Evolutionary conservation across 2,888 invertebrate genomes (phyloP).

Genomic region (Frankliniella fusca): DNA sequence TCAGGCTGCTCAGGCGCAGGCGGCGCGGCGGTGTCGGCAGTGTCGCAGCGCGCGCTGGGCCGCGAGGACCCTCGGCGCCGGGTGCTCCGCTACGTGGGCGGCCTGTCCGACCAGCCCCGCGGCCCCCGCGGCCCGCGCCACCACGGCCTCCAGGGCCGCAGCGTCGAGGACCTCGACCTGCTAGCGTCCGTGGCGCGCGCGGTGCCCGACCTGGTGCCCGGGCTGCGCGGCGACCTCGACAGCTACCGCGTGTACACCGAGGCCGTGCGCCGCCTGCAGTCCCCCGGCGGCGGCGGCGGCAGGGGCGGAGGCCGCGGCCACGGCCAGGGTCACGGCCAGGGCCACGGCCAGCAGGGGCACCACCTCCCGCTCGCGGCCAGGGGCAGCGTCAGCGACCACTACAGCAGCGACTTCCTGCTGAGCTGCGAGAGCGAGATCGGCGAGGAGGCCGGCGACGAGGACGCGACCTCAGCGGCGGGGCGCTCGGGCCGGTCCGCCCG

Average conservation of each 20-base stretch:
- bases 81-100: constrained; percentile 3
- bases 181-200: constrained; percentile 14
- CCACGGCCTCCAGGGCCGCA: neutral
- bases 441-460: neutral
- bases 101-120: neutral
- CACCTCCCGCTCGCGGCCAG: neutral
- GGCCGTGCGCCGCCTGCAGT: neutral
- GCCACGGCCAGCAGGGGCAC: neutral
- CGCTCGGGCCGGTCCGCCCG: neutral
- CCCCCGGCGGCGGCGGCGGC: neutral
- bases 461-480: neutral
- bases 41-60: neutral
- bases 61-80: constrained; percentile 3
- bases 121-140: neutral
- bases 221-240: constrained; percentile 20
- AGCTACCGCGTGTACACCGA: constrained; percentile 23
- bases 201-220: constrained; percentile 4
- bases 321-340: neutral
- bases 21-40: neutral
- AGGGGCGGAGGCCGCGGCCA: neutral
- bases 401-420: constrained; percentile 23
- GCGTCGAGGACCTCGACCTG: constrained; percentile 17
- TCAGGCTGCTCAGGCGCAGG: no score
- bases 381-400: constrained; percentile 18
- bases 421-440: constrained; percentile 23